phyloP scores from a whole-genome alignment of 2,797 vertebrate species.

The Muraenolepis orangiensis region DNA sequence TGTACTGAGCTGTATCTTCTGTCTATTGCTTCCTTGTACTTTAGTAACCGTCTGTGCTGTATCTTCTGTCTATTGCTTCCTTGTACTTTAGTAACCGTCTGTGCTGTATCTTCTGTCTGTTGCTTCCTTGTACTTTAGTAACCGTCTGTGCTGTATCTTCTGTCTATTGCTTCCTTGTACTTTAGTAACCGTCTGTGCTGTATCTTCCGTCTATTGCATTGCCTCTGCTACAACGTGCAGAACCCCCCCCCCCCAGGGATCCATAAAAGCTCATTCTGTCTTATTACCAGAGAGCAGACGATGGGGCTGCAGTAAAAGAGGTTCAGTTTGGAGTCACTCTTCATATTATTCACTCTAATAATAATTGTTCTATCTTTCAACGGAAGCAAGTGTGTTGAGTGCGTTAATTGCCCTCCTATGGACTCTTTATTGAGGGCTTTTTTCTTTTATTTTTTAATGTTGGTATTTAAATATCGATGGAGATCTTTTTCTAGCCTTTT shows the following conservation, averaged over 20 bases:
- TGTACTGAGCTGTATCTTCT: no score
- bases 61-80: no score
- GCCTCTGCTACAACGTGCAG: not conserved
- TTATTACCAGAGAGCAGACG: not conserved
- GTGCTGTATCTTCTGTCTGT: no score
- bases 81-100: no score
- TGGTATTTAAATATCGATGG: not conserved
- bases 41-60: no score
- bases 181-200: not conserved
- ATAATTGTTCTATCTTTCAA: not conserved
- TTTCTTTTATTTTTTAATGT: not conserved
- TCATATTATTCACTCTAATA: not conserved
- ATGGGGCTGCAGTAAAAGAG: not conserved
- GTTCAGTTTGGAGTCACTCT: not conserved
- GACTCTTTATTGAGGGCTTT: not conserved
- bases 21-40: no score
- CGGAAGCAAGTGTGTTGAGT: not conserved
- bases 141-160: no score
- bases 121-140: no score
- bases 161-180: not conserved
- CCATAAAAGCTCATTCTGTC: not conserved
- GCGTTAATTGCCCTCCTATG: not conserved
- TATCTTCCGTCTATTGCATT: not conserved
- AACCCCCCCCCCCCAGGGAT: not conserved
- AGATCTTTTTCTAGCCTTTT: not conserved